Evolutionary conservation across 2,113 vertebrate genomes (phyloP).

Genomic region (Nannobrachium achirus): DNA sequence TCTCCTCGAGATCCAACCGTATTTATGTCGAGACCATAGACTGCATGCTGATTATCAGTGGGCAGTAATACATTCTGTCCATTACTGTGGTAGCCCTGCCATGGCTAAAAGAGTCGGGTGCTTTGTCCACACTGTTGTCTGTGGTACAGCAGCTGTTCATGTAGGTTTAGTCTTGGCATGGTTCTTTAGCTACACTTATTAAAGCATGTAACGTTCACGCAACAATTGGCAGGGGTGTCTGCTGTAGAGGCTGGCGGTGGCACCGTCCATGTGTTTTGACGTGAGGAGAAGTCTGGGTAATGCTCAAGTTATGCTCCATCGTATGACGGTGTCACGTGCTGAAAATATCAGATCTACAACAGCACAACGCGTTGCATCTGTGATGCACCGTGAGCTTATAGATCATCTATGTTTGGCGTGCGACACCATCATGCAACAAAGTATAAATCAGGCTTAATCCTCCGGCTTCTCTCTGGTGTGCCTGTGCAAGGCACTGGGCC

Average conservation of each 20-base stretch:
- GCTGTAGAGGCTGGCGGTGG: slow-evolving; percentile 41
- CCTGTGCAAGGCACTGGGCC: slow-evolving; percentile 50
- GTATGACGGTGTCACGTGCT: too few relatives aligned
- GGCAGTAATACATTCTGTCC: slow-evolving; percentile 50
- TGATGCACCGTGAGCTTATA: too few relatives aligned
- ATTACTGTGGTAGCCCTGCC: slow-evolving; percentile 36
- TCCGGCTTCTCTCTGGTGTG: slow-evolving; percentile 62
- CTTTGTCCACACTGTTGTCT: slow-evolving; percentile 58
- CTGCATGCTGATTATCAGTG: slow-evolving; percentile 46
- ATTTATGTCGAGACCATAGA: slow-evolving; percentile 30
- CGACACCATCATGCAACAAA: too few relatives aligned
- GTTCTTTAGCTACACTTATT: slow-evolving; percentile 66
- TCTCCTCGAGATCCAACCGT: slow-evolving; percentile 36
- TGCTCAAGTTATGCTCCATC: too few relatives aligned
- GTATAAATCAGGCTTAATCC: slow-evolving; percentile 38
- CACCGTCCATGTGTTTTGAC: slow-evolving; percentile 18
- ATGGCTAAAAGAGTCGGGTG: slow-evolving; percentile 44
- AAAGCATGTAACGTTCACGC: slow-evolving; percentile 63
- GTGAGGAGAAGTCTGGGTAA: slow-evolving; percentile 49
- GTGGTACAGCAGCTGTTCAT: slow-evolving; percentile 59
- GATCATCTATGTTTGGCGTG: too few relatives aligned
- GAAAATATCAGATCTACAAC: too few relatives aligned
- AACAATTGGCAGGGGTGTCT: slow-evolving; percentile 53
- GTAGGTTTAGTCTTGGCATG: slow-evolving; percentile 59
- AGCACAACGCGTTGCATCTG: too few relatives aligned